Conservation (phyloP, 2,888 invertebrate genomes). For the Troilus luridus region DNA sequence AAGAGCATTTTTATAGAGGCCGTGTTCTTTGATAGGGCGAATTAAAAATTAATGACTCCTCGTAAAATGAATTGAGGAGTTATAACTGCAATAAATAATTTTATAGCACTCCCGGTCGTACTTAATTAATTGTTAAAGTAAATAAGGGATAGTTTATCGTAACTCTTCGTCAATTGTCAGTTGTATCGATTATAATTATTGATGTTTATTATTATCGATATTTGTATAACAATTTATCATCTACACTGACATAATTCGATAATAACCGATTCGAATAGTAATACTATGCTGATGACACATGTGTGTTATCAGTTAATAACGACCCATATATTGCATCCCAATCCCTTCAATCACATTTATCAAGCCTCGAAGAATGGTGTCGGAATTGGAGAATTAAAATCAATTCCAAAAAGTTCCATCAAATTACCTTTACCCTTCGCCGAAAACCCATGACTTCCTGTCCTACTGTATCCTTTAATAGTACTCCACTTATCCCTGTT, state of each 20-base stretch:
- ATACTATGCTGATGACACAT: no score
- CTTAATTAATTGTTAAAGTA: neutral
- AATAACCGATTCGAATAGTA: neutral
- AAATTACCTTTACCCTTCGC: no score
- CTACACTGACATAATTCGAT: neutral
- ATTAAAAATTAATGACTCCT: neutral
- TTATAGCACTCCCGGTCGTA: neutral
- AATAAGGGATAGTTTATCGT: neutral
- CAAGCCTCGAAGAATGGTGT: no score
- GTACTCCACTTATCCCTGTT: no score
- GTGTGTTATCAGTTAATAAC: no score
- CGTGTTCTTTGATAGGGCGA: neutral
- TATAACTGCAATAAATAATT: neutral
- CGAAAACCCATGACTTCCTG: no score
- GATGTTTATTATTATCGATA: no score
- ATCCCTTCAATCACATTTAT: no score
- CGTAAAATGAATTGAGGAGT: neutral
- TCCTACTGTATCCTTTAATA: no score
- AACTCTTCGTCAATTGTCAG: neutral
- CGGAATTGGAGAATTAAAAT: no score
- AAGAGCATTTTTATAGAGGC: neutral
- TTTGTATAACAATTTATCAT: neutral
- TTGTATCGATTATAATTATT: neutral
- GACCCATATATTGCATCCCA: no score
- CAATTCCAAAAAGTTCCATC: no score